Evolutionary conservation across 2,113 vertebrate genomes (phyloP).

Genomic region (Charadrius vociferus): DNA sequence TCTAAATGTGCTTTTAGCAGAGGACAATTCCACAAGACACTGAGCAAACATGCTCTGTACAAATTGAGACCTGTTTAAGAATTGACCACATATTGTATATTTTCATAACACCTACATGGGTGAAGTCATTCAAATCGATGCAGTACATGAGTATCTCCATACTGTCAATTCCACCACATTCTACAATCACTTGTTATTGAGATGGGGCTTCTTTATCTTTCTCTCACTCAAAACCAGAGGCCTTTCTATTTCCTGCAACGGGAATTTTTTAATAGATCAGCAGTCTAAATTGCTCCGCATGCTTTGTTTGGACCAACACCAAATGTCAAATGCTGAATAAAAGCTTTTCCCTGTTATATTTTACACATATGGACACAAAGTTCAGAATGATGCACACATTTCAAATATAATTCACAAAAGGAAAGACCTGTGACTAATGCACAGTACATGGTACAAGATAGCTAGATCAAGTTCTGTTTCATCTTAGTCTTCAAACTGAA

Average conservation of each 20-base stretch:
- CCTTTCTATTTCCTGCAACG: background rate
- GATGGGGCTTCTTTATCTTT: background rate
- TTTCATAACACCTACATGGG: background rate
- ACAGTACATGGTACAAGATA: background rate
- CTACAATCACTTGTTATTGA: background rate
- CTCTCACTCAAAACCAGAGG: background rate
- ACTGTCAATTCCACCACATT: background rate
- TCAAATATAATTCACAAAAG: background rate
- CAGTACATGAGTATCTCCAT: background rate
- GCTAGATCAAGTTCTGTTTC: background rate
- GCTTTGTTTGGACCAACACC: background rate
- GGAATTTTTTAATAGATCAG: background rate
- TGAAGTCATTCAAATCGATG: background rate
- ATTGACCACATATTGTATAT: slow-evolving; percentile 18
- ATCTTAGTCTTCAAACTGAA: background rate
- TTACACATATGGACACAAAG: background rate
- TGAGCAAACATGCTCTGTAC: slow-evolving; percentile 82
- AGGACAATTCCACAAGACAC: slow-evolving; percentile 84
- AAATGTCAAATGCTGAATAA: background rate
- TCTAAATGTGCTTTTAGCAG: slow-evolving; percentile 87
- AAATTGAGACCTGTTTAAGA: slow-evolving; percentile 81
- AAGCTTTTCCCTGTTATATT: background rate
- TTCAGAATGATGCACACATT: background rate
- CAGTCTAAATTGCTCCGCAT: background rate
- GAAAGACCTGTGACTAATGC: background rate